These are phyloP conservation scores for Kryphioiulus occultus DNA, from an alignment of 2,888 invertebrate species.

Conservation along the genomic window DNA sequence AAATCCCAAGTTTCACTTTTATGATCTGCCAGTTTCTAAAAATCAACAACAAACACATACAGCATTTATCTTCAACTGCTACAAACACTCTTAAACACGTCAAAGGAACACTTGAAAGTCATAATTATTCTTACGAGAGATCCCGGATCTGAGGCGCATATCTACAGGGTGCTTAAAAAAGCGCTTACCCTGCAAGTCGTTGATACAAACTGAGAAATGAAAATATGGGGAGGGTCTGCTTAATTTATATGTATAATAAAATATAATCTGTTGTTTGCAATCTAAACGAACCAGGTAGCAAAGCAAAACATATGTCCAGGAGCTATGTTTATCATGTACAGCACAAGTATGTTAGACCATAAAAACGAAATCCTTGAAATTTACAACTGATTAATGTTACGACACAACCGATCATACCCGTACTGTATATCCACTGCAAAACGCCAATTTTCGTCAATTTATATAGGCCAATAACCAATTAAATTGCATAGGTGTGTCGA, in stretches of 20 bases:
- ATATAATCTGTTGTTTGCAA: background rate
- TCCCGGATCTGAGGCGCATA: too few relatives aligned
- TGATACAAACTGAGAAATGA: too few relatives aligned
- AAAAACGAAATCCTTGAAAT: background rate
- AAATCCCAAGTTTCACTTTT: background rate
- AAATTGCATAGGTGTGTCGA: conserved; percentile 2
- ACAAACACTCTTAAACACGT: background rate
- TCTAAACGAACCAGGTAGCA: background rate
- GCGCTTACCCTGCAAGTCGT: too few relatives aligned
- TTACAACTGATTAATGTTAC: background rate
- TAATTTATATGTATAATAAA: too few relatives aligned
- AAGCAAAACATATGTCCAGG: background rate
- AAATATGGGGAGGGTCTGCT: too few relatives aligned
- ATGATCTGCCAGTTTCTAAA: background rate
- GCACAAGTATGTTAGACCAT: background rate
- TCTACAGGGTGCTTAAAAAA: background rate
- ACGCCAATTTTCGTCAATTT: background rate
- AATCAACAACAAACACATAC: background rate
- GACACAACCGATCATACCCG: background rate
- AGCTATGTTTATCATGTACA: background rate
- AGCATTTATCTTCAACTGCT: background rate
- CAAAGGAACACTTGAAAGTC: background rate
- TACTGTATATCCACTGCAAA: background rate
- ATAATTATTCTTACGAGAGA: background rate
- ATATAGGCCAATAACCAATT: conserved; percentile 20